Conservation (phyloP, 2,797 vertebrate genomes). For the Muscicapa comitata region DNA sequence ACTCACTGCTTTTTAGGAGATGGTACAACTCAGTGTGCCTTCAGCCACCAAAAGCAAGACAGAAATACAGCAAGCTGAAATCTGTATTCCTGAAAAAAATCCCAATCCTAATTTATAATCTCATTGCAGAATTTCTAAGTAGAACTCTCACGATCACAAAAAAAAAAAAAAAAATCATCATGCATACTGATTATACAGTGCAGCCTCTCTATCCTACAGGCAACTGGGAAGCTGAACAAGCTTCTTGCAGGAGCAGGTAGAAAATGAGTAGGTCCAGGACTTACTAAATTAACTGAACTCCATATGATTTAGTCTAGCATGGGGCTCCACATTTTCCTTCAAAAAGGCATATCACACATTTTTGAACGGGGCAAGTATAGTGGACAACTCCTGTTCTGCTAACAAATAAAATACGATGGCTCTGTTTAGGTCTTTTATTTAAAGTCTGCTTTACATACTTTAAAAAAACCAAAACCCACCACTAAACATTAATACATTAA, state of each 20-base stretch:
- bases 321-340: neutral
- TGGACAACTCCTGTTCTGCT: neutral
- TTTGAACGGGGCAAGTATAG: neutral
- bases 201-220: neutral
- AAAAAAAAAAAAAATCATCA: neutral
- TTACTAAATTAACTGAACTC: neutral
- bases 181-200: neutral
- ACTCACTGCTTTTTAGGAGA: neutral
- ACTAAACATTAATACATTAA: neutral
- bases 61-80: neutral
- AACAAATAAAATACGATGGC: neutral
- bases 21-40: neutral
- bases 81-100: neutral
- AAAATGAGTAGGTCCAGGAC: neutral
- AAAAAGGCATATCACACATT: neutral
- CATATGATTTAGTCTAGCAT: neutral
- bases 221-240: neutral
- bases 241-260: neutral
- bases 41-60: neutral
- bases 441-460: neutral
- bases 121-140: neutral
- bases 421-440: neutral
- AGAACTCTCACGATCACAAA: neutral
- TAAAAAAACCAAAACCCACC: neutral
- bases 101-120: neutral